These are phyloP conservation scores for Corydoras sp. DNA, from an alignment of 2,113 vertebrate species.

Conservation along the genomic window DNA sequence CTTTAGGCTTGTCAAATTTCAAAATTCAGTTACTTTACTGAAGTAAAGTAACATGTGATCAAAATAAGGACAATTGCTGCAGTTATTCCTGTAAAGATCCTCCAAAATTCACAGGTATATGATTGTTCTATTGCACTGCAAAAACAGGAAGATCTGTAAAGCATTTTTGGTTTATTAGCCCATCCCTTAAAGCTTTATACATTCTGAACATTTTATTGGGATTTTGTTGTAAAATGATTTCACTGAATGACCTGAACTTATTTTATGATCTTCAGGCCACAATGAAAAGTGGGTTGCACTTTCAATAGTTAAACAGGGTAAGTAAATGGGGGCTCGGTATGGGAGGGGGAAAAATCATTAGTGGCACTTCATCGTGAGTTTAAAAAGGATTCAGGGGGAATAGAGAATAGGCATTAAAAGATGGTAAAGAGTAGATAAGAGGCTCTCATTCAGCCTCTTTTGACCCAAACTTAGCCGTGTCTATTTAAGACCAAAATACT, in stretches of 20 bases:
- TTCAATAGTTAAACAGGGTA: not conserved
- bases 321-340: not conserved
- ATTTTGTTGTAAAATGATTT: not conserved
- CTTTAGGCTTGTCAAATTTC: too few species aligned
- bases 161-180: too few species aligned
- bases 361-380: slow-evolving; percentile 80
- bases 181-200: not conserved
- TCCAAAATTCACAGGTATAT: too few species aligned
- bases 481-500: slow-evolving; percentile 78
- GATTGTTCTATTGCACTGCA: too few species aligned
- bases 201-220: not conserved
- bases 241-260: too few species aligned
- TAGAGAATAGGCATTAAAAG: not conserved
- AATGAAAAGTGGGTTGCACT: not conserved
- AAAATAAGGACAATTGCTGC: too few species aligned
- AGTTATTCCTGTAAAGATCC: too few species aligned
- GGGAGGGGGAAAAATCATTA: slow-evolving; percentile 79
- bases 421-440: slow-evolving; percentile 61
- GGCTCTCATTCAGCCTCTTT: slow-evolving; percentile 54
- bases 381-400: slow-evolving; percentile 9
- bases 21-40: too few species aligned
- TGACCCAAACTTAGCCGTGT: slow-evolving; percentile 72
- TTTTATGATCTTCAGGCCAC: too few species aligned
- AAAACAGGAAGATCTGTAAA: too few species aligned
- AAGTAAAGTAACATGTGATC: too few species aligned